Percentiles rank a stretch among this genome's conserved stretches.
Evolutionary conservation across 2,113 vertebrate species (phyloP).

Genomic region (Ameiurus melas): DNA sequence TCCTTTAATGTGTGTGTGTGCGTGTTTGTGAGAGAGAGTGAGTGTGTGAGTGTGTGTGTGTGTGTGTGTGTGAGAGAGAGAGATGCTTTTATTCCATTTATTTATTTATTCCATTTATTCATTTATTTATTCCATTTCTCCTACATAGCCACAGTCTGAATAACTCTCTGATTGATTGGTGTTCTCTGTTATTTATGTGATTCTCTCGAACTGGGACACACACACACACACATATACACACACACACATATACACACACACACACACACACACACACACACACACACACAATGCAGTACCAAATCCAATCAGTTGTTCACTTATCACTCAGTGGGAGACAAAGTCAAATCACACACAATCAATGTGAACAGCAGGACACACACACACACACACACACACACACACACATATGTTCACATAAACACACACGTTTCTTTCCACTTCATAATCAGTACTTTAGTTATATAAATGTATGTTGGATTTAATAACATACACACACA

Average conservation of each 20-base stretch:
- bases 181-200: neutral
- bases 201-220: neutral
- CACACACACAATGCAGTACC: too few species aligned
- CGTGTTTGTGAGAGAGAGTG: slow-evolving; percentile 21
- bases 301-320: neutral
- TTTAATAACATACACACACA: slow-evolving; percentile 1
- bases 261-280: slow-evolving; percentile 13
- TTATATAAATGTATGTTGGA: neutral
- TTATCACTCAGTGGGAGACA: neutral
- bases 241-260: too few species aligned
- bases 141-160: neutral
- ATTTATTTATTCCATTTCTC: too few species aligned
- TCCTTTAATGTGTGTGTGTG: neutral
- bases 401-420: too few species aligned
- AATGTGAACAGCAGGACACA: slow-evolving; percentile 1
- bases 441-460: neutral
- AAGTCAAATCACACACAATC: slow-evolving; percentile 8
- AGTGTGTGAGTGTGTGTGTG: neutral
- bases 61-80: neutral
- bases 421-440: neutral
- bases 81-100: neutral
- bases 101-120: too few species aligned
- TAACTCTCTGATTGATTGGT: slow-evolving; percentile 6
- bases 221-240: neutral
- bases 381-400: slow-evolving; percentile 18